A percentile compares a stretch with the other conserved stretches of the same genome.
phyloP scores from a whole-genome alignment of 2,797 vertebrate species.

The Tapera naevia region DNA sequence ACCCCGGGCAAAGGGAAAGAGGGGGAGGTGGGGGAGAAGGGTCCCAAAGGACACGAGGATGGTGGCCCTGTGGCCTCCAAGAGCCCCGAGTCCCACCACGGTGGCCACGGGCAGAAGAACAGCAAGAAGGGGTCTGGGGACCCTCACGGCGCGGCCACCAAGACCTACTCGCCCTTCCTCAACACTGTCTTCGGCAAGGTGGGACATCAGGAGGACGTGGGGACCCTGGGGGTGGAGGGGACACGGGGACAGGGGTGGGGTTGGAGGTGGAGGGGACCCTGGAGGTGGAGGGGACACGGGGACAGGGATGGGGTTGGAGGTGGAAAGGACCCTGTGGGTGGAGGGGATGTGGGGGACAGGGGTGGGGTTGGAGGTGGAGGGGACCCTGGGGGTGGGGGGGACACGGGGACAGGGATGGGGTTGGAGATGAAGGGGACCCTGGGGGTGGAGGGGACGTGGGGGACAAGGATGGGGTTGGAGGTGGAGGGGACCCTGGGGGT shows the following conservation, averaged over 20 bases:
- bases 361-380: conserved; percentile 66
- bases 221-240: too few relatives aligned
- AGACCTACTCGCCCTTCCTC: conserved; percentile 86
- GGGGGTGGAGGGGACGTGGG: not conserved
- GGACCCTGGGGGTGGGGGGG: not conserved
- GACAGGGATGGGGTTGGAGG: not conserved
- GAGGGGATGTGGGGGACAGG: conserved; percentile 35
- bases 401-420: too few relatives aligned
- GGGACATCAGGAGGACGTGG: not conserved
- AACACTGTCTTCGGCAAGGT: conserved; percentile 90
- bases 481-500: not conserved
- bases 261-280: not conserved
- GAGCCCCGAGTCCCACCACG: not conserved
- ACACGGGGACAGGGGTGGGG: too few relatives aligned
- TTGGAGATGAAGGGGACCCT: not conserved
- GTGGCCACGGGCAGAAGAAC: conserved; percentile 17
- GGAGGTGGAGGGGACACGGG: not conserved
- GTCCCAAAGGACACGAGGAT: not conserved
- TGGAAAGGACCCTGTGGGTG: not conserved
- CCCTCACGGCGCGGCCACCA: conserved; percentile 51
- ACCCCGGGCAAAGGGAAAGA: not conserved
- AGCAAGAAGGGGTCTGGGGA: conserved; percentile 20
- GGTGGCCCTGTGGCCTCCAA: not conserved
- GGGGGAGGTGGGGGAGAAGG: not conserved
- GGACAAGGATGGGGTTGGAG: too few relatives aligned